Evolutionary conservation across 2,113 vertebrate genomes (phyloP), one percentile per base, ranked within the genome.

Genomic region (Catharus bicknelli): DNA sequence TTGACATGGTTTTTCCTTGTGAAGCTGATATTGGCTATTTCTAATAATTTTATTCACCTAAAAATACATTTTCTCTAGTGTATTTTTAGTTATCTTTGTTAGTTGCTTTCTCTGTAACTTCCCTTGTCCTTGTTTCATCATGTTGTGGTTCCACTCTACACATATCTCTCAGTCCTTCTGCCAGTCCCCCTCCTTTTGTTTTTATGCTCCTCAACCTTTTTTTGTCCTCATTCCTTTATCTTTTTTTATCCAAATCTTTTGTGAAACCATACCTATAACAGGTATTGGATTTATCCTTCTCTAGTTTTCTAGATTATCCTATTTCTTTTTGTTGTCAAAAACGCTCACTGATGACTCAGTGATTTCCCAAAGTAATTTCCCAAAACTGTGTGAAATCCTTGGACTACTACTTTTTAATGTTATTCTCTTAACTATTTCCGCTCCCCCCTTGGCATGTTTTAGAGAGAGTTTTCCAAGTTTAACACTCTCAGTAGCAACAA

Each of bases 401-500:
- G 50, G 50, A 63, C 50, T 89, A 53, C 11, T 74, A 68, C 40
- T 87, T 87, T 70, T 59, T 22, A 42, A 16, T 68, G 75, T 88
- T 72, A 89, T 67, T 90, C 32, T 73, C 58, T 62, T 70, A 81
- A 86, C 27, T 90, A 47, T 34, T 78, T 74, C 45, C 7, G 5
- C 42, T 7, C 4, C 40, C 8, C 30, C 54, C 32, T 62, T 54
- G 26, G 45, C 43, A 76, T 59, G 47, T 13, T 76, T 51, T 38
- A 72, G 64, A 63, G 36, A 43, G n/a, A 78, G n/a, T 70, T 91
- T 83, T 92, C 64, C 38, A 89, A 87, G 58, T 83, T 89, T 92
- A 91, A 87, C 81, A 77, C 62, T 75, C 73, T 69, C 68, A 66
- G 74, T 93, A 93, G 82, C 72, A 87, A 77, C 55, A 87, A 89